phyloP scores from a whole-genome alignment of 2,797 vertebrate species.

The Nyctibius grandis region DNA sequence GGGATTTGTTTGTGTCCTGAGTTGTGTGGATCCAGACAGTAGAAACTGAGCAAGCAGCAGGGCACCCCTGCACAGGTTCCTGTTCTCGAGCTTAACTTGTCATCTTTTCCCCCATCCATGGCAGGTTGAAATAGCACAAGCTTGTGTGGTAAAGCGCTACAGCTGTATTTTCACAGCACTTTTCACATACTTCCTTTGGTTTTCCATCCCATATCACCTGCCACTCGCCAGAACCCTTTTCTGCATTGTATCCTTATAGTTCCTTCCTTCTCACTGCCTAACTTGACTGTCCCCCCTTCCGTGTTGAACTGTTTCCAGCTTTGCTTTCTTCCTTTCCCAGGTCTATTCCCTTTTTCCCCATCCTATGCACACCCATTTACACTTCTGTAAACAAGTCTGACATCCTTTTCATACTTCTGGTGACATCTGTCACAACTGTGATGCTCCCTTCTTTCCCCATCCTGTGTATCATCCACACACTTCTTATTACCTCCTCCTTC shows the following conservation, averaged over 20 bases:
- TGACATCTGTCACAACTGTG: not conserved
- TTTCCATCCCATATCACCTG: not conserved
- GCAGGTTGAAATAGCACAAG: not conserved
- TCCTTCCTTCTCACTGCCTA: not conserved
- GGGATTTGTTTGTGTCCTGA: not conserved
- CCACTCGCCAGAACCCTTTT: not conserved
- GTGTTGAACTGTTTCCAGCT: not conserved
- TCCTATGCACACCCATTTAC: not conserved
- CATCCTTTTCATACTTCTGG: not conserved
- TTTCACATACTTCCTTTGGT: not conserved
- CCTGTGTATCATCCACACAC: not conserved
- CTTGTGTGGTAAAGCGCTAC: not conserved
- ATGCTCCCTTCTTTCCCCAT: not conserved
- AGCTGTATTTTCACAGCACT: not conserved
- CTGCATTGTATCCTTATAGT: not conserved
- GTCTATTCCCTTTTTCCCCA: not conserved
- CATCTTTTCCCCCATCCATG: not conserved
- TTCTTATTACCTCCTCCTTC: not conserved
- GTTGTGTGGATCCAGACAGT: not conserved
- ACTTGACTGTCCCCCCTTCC: not conserved
- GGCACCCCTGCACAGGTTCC: not conserved
- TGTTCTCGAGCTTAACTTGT: not conserved
- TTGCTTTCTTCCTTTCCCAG: not conserved
- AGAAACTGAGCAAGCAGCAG: not conserved
- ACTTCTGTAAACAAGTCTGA: not conserved